Percentiles rank a stretch among this genome's conserved stretches.
These are phyloP conservation scores for Nycticebus coucang DNA, from an alignment of 2,113 vertebrate species.

Conservation along the genomic window DNA sequence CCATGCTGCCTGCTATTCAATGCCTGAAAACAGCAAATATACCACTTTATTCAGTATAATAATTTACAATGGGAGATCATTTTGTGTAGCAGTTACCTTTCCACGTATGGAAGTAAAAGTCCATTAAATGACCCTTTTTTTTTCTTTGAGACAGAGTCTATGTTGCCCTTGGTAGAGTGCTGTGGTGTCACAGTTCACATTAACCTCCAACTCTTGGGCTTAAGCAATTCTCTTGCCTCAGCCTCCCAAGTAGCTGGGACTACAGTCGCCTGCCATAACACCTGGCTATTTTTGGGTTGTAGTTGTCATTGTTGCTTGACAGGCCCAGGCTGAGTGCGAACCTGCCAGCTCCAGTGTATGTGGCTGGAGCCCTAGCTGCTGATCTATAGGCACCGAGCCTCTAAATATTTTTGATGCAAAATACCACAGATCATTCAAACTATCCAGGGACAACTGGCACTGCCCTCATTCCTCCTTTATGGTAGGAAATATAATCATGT, in stretches of 20 bases:
- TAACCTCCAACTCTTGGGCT: too few species aligned
- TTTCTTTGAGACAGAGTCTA: not conserved
- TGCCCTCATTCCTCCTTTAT: not conserved
- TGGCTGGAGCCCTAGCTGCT: too few species aligned
- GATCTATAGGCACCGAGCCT: not conserved
- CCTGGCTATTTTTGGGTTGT: too few species aligned
- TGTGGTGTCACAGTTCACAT: too few species aligned
- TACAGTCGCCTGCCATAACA: too few species aligned
- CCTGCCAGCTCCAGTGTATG: too few species aligned
- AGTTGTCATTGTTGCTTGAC: too few species aligned
- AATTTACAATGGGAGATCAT: not conserved
- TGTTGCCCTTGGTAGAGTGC: too few species aligned
- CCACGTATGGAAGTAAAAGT: not conserved
- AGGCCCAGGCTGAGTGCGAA: too few species aligned
- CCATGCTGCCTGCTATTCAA: not conserved
- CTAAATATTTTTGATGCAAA: not conserved
- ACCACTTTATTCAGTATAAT: not conserved
- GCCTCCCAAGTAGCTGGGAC: too few species aligned
- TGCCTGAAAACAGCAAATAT: not conserved
- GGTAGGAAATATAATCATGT: not conserved
- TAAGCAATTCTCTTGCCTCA: too few species aligned
- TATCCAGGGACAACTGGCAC: not conserved
- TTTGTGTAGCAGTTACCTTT: not conserved
- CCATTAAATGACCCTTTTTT: not conserved
- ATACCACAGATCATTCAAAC: not conserved